A percentile compares a stretch with the other conserved stretches of the same genome.
These are phyloP conservation scores for Gallinago undulata DNA, from an alignment of 2,113 vertebrate species.

Conservation along the genomic window DNA sequence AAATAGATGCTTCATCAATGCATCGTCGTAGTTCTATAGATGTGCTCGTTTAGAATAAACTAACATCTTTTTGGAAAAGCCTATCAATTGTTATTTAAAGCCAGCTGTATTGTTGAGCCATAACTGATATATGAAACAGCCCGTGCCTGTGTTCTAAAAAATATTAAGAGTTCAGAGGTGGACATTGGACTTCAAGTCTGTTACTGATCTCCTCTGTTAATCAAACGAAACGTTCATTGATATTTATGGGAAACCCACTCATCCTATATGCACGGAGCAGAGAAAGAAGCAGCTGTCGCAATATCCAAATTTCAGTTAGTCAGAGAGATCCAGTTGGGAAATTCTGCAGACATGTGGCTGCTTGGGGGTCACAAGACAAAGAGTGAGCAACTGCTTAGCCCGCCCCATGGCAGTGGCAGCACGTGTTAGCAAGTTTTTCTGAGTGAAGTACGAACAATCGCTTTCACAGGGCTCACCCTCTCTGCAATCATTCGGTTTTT, in stretches of 20 bases:
- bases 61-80: background rate
- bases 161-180: background rate
- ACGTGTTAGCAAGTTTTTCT: background rate
- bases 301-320: background rate
- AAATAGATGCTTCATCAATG: background rate
- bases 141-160: background rate
- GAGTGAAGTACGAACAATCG: background rate
- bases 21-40: background rate
- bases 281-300: background rate
- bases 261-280: rapidly evolving
- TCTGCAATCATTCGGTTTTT: background rate
- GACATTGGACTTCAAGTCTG: background rate
- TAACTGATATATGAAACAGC: background rate
- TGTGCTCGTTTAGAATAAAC: background rate
- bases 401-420: background rate
- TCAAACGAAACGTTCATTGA: background rate
- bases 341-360: background rate
- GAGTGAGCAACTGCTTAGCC: background rate
- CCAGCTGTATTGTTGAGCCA: background rate
- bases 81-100: background rate
- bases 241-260: background rate
- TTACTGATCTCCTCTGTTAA: background rate
- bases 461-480: background rate
- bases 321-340: background rate
- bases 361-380: background rate